Evolutionary conservation across 2,797 vertebrate genomes (phyloP).

Genomic region (Lophotriccus pileatus): DNA sequence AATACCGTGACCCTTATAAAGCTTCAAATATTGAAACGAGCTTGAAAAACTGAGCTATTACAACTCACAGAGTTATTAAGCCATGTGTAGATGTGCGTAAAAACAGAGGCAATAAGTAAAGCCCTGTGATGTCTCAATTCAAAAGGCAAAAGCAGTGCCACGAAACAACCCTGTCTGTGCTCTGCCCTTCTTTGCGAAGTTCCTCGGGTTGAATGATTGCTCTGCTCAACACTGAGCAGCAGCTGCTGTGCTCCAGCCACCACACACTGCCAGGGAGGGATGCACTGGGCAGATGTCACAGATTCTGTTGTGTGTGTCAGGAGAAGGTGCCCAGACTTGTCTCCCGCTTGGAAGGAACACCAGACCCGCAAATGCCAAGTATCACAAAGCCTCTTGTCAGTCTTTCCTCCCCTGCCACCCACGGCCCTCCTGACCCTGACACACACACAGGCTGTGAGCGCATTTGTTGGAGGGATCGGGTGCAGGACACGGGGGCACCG

Average conservation of each 20-base stretch:
- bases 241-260: not conserved
- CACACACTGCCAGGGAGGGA: not conserved
- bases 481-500: not conserved
- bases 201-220: slow-evolving; percentile 15
- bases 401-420: not conserved
- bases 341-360: not conserved
- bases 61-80: not conserved
- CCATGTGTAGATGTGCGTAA: not conserved
- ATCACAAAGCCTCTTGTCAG: not conserved
- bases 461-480: not conserved
- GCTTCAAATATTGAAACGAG: not conserved
- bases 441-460: not conserved
- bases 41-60: not conserved
- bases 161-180: not conserved
- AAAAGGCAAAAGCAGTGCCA: not conserved
- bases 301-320: not conserved
- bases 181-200: slow-evolving; percentile 15
- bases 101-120: slow-evolving; percentile 19
- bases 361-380: not conserved
- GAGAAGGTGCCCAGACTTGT: not conserved
- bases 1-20: not conserved
- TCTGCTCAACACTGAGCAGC: not conserved
- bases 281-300: not conserved
- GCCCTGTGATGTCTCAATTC: not conserved
- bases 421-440: accelerated